Percentiles rank a stretch among this genome's conserved stretches.
phyloP scores from a whole-genome alignment of 1,140 invertebrate species.

The Battus philenor region DNA sequence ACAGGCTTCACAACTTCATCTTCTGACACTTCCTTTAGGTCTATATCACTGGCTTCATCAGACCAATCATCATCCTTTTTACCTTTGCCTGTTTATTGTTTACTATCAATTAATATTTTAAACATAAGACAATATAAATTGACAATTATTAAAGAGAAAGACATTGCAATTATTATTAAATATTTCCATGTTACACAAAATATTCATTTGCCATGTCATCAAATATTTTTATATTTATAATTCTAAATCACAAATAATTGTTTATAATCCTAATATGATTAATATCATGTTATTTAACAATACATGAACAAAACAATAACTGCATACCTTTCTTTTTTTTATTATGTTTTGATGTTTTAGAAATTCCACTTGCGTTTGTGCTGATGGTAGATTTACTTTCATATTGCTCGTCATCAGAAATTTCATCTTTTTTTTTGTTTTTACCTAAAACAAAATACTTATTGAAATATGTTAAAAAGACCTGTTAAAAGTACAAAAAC shows the following conservation, averaged over 20 bases:
- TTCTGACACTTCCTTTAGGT: slow-evolving; percentile 1
- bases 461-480: slow-evolving; percentile 1
- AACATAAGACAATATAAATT: no score
- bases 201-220: background rate
- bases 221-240: background rate
- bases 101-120: no score
- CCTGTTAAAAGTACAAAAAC: slow-evolving; percentile 1
- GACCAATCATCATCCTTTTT: slow-evolving; percentile 16
- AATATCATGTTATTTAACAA: no score
- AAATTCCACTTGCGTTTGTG: background rate
- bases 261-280: no score
- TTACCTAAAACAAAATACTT: slow-evolving; percentile 18
- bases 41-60: slow-evolving; percentile 12
- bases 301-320: background rate
- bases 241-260: background rate
- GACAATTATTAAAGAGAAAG: no score
- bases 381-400: slow-evolving; percentile 3
- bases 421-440: slow-evolving; percentile 51
- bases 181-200: background rate
- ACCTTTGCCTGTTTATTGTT: slow-evolving; percentile 8
- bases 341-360: slow-evolving; percentile 6
- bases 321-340: slow-evolving; percentile 11
- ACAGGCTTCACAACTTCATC: slow-evolving; percentile 11
- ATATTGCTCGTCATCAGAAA: slow-evolving; percentile 27
- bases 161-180: no score